Evolutionary conservation across 2,888 invertebrate species (phyloP), one percentile per base, ranked within the genome.

Genomic region (Coelinius sp.): DNA sequence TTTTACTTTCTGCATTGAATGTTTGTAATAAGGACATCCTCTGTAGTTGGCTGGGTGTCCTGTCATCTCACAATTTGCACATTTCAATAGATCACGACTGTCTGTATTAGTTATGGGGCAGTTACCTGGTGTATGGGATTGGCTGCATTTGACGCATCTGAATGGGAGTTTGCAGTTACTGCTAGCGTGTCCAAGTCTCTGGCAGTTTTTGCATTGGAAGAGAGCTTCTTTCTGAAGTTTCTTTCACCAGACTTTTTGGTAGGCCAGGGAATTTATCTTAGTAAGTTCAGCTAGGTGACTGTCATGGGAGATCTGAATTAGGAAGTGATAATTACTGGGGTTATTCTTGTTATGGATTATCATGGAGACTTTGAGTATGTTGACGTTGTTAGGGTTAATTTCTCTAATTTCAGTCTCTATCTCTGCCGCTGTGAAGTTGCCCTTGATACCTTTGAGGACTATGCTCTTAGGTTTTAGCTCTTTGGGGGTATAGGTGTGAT

Each of bases 131-230:
- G 31, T 63, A 12, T 71, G 73, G 0, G 63, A 5, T 8, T 10
- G 14, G 0, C 53, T 38, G 44, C 73, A 71, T n/a, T 73, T 73
- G 0, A 73, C 71, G 22, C 71, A 74, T 1, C 66, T 35, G n/a
- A n/a, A n/a, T n/a, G n/a, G n/a, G n/a, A n/a, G n/a, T n/a, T n/a
- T n/a, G n/a, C n/a, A n/a, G 44, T 71, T 71, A 4, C 10, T 17
- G 8, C 71, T 71, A 0, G 71, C 41, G 12, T 67, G 66, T 1
- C 71, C 71, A 10, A 71, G 4, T 1, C 66, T 25, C 41, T 71
- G 71, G 14, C 71, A 71, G n/a, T 71, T 67, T 12, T 35, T 52
- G 24, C 71, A 71, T 14, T 67, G 66, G 5, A 44, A 71, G 2
- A 71, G 8, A 8, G 3, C 22, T 14, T 22, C 14, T 25, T 66